Conservation (phyloP, 2,797 vertebrate genomes). For the Syngnathus rostellatus region DNA sequence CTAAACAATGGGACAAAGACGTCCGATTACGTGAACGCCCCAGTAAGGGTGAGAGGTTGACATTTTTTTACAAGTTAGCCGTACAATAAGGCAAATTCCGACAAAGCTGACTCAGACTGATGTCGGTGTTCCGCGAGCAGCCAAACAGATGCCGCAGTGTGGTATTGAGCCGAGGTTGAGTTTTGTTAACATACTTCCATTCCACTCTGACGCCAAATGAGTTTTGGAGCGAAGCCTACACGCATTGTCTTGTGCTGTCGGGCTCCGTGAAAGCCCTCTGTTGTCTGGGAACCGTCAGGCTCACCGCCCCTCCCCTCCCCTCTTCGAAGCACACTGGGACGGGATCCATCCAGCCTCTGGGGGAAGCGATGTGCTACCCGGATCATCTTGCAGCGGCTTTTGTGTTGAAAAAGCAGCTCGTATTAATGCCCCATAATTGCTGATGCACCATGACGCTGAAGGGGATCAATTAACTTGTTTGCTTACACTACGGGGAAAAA, state of each 20-base stretch:
- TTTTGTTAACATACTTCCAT: slow-evolving; percentile 50
- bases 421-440: slow-evolving; percentile 18
- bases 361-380: slow-evolving; percentile 28
- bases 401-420: slow-evolving; percentile 14
- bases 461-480: slow-evolving; percentile 47
- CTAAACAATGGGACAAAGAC: slow-evolving; percentile 20
- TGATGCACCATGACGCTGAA: slow-evolving; percentile 19
- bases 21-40: slow-evolving; percentile 22
- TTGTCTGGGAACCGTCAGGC: slow-evolving; percentile 61
- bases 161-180: slow-evolving; percentile 41
- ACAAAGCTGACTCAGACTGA: slow-evolving; percentile 31
- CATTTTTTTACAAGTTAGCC: slow-evolving; percentile 12
- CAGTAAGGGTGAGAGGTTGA: slow-evolving; percentile 14
- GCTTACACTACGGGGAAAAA: not conserved
- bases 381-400: slow-evolving; percentile 29
- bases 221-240: slow-evolving; percentile 59
- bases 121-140: slow-evolving; percentile 31
- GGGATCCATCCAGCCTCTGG: slow-evolving; percentile 37
- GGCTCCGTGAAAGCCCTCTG: slow-evolving; percentile 58
- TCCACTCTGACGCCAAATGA: slow-evolving; percentile 59
- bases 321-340: slow-evolving; percentile 37
- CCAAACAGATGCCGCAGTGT: slow-evolving; percentile 52
- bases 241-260: slow-evolving; percentile 61
- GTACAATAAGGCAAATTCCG: slow-evolving; percentile 51
- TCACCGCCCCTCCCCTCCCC: slow-evolving; percentile 38